These are phyloP conservation scores for Pentamera pediparva DNA, from an alignment of 53 echinoderm and acorn worm species.

Conservation along the genomic window DNA sequence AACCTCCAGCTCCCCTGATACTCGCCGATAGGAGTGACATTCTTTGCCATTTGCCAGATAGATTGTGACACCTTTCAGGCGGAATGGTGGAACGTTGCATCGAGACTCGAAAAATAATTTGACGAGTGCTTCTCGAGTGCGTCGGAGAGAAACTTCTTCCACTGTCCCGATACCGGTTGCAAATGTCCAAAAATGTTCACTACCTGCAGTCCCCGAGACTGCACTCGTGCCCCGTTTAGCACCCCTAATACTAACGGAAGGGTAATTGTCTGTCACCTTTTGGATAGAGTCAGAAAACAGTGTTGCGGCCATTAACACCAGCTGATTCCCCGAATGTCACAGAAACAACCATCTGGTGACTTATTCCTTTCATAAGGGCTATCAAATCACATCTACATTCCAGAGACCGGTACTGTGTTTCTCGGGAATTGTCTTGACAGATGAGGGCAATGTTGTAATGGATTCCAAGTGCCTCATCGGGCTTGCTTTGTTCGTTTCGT, in stretches of 20 bases:
- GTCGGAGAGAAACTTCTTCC: conserved; percentile 56
- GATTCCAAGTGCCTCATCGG: conserved; percentile 45
- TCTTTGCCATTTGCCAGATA: conserved; percentile 37
- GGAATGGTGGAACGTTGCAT: no score
- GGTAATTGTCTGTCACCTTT: conserved; percentile 52
- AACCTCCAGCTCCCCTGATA: conserved; percentile 3
- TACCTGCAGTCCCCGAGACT: conserved; percentile 27
- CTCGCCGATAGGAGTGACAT: conserved; percentile 36
- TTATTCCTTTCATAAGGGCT: conserved; percentile 50
- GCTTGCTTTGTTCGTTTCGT: conserved; percentile 38
- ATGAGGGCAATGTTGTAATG: conserved; percentile 8
- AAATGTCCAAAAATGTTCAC: conserved; percentile 43
- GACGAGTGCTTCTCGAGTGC: conserved; percentile 33
- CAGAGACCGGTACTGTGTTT: conserved; percentile 25
- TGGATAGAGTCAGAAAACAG: conserved; percentile 19
- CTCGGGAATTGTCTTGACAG: conserved; percentile 11
- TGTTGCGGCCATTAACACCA: conserved; percentile 12
- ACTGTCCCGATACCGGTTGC: conserved; percentile 48
- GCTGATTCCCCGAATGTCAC: conserved; percentile 36
- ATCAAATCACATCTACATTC: no score
- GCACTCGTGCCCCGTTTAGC: conserved; percentile 45
- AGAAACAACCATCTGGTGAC: conserved; percentile 1
- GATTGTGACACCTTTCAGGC: conserved; percentile 46
- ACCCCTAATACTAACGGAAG: conserved; percentile 41
- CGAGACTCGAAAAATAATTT: conserved; percentile 47